Conservation (phyloP, 2,797 vertebrate species). For the Limnodromus scolopaceus region DNA sequence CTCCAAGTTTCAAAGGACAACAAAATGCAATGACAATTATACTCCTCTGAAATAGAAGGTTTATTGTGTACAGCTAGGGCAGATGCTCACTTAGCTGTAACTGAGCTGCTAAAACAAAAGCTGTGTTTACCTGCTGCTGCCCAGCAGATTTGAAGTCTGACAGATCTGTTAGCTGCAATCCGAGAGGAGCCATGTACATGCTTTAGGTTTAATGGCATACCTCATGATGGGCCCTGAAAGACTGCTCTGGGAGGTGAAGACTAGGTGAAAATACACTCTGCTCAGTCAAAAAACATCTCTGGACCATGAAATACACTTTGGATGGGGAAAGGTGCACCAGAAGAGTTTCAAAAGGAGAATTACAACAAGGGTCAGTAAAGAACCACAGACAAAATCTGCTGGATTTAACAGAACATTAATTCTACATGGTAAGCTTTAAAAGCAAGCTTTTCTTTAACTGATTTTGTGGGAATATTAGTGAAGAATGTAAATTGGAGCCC, state of each 20-base stretch:
- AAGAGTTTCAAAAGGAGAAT: not conserved
- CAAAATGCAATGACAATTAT: slow-evolving; percentile 52
- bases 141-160: slow-evolving; percentile 24
- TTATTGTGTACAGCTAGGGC: slow-evolving; percentile 61
- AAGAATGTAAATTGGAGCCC: not conserved
- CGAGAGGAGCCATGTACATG: not conserved
- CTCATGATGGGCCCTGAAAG: not conserved
- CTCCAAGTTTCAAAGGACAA: slow-evolving; percentile 54
- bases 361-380: not conserved
- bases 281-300: slow-evolving; percentile 18
- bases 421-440: slow-evolving; percentile 29
- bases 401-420: slow-evolving; percentile 63
- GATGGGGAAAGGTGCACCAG: slow-evolving; percentile 9
- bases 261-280: slow-evolving; percentile 21
- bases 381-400: slow-evolving; percentile 18
- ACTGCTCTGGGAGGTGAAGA: slow-evolving; percentile 34
- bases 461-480: not conserved
- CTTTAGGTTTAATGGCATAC: not conserved
- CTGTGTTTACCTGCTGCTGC: slow-evolving; percentile 61
- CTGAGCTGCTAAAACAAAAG: slow-evolving; percentile 71
- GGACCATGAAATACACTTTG: slow-evolving; percentile 20
- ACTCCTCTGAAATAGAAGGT: slow-evolving; percentile 46
- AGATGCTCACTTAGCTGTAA: slow-evolving; percentile 58
- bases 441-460: not conserved
- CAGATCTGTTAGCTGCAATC: not conserved